Evolutionary conservation across 2,797 vertebrate genomes (phyloP).

Genomic region (Hydrocynus forskahlii): DNA sequence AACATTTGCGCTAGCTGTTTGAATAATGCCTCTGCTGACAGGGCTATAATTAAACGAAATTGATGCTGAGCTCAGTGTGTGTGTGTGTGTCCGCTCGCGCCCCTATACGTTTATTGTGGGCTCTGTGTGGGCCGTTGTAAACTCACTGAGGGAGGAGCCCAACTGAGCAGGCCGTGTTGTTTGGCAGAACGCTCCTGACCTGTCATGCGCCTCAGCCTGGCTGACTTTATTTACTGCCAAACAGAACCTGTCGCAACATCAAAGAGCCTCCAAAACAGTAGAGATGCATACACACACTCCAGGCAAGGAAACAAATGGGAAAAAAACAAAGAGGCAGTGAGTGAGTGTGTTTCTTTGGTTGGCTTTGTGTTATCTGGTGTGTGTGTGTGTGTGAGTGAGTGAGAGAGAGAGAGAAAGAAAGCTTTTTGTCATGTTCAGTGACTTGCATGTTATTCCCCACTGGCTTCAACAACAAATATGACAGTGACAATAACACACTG

Average conservation of each 20-base stretch:
- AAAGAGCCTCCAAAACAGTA: conserved; percentile 57
- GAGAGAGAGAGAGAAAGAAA: neutral
- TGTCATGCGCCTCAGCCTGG: conserved; percentile 67
- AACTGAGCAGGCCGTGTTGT: conserved; percentile 56
- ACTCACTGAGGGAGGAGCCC: conserved; percentile 62
- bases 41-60: conserved; percentile 96
- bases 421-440: neutral
- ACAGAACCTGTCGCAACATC: conserved; percentile 64
- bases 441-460: neutral
- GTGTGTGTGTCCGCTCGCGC: conserved; percentile 71
- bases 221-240: conserved; percentile 72
- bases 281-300: conserved; percentile 56
- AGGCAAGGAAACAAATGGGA: conserved; percentile 66
- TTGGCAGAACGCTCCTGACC: conserved; percentile 71
- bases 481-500: neutral
- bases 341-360: conserved; percentile 62
- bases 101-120: conserved; percentile 84
- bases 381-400: conserved; percentile 46
- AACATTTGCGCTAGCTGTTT: conserved; percentile 99
- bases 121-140: conserved; percentile 75
- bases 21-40: conserved; percentile 99
- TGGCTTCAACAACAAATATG: neutral
- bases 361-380: conserved; percentile 37
- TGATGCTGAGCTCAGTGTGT: conserved; percentile 93
- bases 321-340: conserved; percentile 52